Evolutionary conservation across 2,888 invertebrate genomes (phyloP).

Genomic region (Tetranychus piercei): DNA sequence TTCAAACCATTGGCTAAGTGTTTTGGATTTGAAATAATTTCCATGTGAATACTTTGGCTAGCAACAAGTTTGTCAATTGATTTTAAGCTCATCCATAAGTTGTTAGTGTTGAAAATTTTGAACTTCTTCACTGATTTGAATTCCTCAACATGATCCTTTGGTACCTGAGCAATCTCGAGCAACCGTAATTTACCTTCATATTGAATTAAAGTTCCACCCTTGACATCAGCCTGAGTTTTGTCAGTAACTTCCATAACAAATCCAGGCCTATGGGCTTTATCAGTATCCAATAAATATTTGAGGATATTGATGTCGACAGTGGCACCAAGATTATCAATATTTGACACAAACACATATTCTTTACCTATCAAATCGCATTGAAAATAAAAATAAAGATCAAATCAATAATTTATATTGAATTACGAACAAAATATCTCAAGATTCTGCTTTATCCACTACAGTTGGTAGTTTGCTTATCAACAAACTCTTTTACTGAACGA

Average conservation of each 20-base stretch:
- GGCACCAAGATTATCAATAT: constrained; percentile 97
- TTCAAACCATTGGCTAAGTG: constrained; percentile 73
- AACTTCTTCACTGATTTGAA: constrained; percentile 98
- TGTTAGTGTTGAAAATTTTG: constrained; percentile 98
- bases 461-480: too few species aligned
- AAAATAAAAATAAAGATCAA: constrained; percentile 14
- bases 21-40: constrained; percentile 93
- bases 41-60: constrained; percentile 68
- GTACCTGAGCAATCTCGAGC: constrained; percentile 96
- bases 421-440: too few species aligned
- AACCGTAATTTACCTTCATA: constrained; percentile 83
- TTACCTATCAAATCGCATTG: constrained; percentile 39
- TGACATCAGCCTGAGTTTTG: constrained; percentile 95
- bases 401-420: constrained; percentile 9
- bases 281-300: constrained; percentile 41
- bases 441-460: too few species aligned
- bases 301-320: constrained; percentile 90
- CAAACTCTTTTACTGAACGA: too few species aligned
- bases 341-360: constrained; percentile 92
- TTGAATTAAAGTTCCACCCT: constrained; percentile 91
- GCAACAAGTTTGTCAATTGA: constrained; percentile 71
- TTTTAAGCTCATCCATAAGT: constrained; percentile 82
- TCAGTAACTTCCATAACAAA: constrained; percentile 99
- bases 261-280: constrained; percentile 44
- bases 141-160: constrained; percentile 83